Conservation (phyloP, 2,113 vertebrate species). For the Etheostoma cragini region DNA sequence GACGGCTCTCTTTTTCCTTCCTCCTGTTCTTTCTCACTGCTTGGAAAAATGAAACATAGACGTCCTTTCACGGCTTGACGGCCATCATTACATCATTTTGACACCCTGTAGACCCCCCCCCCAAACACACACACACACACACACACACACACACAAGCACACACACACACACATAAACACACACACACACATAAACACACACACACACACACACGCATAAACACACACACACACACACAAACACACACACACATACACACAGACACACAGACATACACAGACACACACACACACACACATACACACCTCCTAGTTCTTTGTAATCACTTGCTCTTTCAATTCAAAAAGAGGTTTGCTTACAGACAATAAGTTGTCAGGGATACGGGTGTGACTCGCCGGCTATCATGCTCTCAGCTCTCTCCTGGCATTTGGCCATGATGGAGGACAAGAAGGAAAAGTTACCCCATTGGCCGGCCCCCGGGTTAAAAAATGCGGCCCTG, state of each 20-base stretch:
- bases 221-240: conserved; percentile 30
- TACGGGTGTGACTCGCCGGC: conserved; percentile 59
- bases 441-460: conserved; percentile 20
- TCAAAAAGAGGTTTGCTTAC: conserved; percentile 44
- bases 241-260: background rate
- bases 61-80: conserved; percentile 79
- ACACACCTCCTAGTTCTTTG: conserved; percentile 29
- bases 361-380: conserved; percentile 65
- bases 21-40: conserved; percentile 73
- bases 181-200: conserved; percentile 13
- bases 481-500: conserved; percentile 57
- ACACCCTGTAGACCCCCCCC: conserved; percentile 63
- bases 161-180: background rate
- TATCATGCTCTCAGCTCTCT: conserved; percentile 45
- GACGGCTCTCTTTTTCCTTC: conserved; percentile 74
- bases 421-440: conserved; percentile 51
- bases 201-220: conserved; percentile 1
- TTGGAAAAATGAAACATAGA: conserved; percentile 83
- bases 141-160: background rate
- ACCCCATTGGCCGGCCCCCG: conserved; percentile 46
- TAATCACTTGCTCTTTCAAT: conserved; percentile 40
- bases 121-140: conserved; percentile 7
- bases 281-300: conserved; percentile 15
- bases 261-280: background rate
- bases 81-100: conserved; percentile 84